Evolutionary conservation across 2,888 invertebrate genomes (phyloP), one percentile per base, ranked within the genome.

Genomic region (Emmelina monodactyla): DNA sequence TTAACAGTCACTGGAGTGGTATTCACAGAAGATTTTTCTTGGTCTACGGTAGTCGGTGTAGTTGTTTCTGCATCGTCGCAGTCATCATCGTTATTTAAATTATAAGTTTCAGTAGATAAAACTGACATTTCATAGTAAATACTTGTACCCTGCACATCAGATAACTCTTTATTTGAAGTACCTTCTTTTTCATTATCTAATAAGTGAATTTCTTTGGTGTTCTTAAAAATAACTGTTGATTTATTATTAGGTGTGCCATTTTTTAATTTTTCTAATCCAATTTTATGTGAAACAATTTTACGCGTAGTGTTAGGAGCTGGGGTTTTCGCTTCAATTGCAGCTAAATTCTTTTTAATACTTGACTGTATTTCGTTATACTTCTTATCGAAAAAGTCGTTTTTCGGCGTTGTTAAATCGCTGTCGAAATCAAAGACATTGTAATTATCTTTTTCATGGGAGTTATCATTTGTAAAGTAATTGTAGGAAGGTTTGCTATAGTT

Each of bases 51-150:
- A 22, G 65, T 65, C 39, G 61, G 62, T 4, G 50, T 46, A 13
- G 73, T 67, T 10, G 70, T 58, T 32, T 64, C 62, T 16, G 55
- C 41, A 35, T 79, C 78, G 33, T 79, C 76, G 31, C 73, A 69
- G 31, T 73, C 76, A 28, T 55, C 51, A 5, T 53, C 54, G 40
- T 69, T 60, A 35, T 63, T 62, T 30, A 76, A 62, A 40, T 65
- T 61, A 45, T 78, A 79, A 1, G 71, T 76, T 50, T 78, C 73
- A 2, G 82, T 81, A 12, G 81, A 79, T 30, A 81, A 42, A 14
- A 79, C 69, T 32, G 79, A 75, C 71, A 71, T 73, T 53, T 79
- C 78, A 40, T 78, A 80, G 51, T 78, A 79, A 57, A 81, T 71
- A 62, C 79, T 81, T 44, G 79, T 81, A 44, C 76, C 79, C 14